Conservation (phyloP, 2,113 vertebrate genomes). For the Boleophthalmus pectinirostris region DNA sequence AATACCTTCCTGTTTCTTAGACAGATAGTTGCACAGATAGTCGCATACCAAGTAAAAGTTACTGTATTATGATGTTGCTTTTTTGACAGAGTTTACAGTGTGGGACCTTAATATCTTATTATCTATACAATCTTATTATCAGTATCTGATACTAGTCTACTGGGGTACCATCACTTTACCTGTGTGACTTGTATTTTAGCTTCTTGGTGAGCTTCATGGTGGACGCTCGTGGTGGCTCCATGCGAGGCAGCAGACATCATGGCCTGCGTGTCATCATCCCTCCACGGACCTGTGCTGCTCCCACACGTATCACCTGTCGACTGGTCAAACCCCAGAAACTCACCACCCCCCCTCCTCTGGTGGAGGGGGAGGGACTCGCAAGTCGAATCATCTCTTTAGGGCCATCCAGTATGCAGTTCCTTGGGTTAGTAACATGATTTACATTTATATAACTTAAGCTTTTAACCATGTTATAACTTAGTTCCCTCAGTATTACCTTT, state of each 20-base stretch:
- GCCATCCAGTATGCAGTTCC: slow-evolving; percentile 90
- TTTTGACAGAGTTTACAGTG: too few species aligned
- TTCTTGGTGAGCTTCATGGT: slow-evolving; percentile 99
- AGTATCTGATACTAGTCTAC: too few species aligned
- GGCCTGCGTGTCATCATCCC: slow-evolving; percentile 93
- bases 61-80: too few species aligned
- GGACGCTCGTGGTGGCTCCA: slow-evolving; percentile 93
- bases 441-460: too few species aligned
- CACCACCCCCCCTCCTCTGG: slow-evolving; percentile 85
- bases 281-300: slow-evolving; percentile 88
- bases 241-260: slow-evolving; percentile 93
- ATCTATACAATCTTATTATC: too few species aligned
- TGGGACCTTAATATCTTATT: too few species aligned
- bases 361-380: slow-evolving; percentile 91
- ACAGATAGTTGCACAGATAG: background rate
- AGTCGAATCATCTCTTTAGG: slow-evolving; percentile 93
- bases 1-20: background rate
- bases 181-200: slow-evolving; percentile 59
- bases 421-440: slow-evolving; percentile 81
- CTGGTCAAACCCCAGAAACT: slow-evolving; percentile 96
- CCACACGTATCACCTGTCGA: slow-evolving; percentile 94
- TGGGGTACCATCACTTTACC: background rate
- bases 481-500: too few species aligned
- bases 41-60: background rate
- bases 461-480: too few species aligned